These are phyloP conservation scores for Palythoa heliodiscus DNA, from an alignment of 92 coral and sea anemone genomes.

Conservation along the genomic window DNA sequence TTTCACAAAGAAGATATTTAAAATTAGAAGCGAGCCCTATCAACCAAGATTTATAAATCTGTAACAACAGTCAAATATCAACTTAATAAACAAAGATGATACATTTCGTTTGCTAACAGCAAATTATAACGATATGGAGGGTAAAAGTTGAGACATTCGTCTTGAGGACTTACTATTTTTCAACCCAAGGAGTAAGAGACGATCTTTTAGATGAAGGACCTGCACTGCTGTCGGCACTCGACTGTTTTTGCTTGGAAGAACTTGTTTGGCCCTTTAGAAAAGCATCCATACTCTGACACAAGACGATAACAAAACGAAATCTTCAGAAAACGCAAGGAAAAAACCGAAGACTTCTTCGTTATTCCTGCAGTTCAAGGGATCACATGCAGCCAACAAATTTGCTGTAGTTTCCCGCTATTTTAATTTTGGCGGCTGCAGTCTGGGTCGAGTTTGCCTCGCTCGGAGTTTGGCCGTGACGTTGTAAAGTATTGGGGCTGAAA, in stretches of 20 bases:
- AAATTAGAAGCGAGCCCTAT: too few relatives aligned
- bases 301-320: neutral
- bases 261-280: conserved; percentile 82
- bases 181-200: conserved; percentile 90
- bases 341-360: neutral
- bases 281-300: conserved; percentile 72
- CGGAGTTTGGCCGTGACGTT: neutral
- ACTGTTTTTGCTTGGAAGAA: conserved; percentile 72
- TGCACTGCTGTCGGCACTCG: conserved; percentile 57
- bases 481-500: neutral
- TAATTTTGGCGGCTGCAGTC: conserved; percentile 3
- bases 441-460: conserved; percentile 8
- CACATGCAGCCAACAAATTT: neutral
- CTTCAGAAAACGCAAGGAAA: neutral
- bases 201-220: conserved; percentile 68
- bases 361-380: neutral
- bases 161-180: conserved; percentile 85
- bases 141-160: neutral
- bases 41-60: too few relatives aligned
- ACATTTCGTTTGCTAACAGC: neutral
- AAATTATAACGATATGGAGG: neutral
- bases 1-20: too few relatives aligned
- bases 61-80: too few relatives aligned
- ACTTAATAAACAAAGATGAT: too few relatives aligned
- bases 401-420: conserved; percentile 59